These are phyloP conservation scores for Brachymystax lenok DNA, from an alignment of 2,797 vertebrate genomes.

Conservation along the genomic window DNA sequence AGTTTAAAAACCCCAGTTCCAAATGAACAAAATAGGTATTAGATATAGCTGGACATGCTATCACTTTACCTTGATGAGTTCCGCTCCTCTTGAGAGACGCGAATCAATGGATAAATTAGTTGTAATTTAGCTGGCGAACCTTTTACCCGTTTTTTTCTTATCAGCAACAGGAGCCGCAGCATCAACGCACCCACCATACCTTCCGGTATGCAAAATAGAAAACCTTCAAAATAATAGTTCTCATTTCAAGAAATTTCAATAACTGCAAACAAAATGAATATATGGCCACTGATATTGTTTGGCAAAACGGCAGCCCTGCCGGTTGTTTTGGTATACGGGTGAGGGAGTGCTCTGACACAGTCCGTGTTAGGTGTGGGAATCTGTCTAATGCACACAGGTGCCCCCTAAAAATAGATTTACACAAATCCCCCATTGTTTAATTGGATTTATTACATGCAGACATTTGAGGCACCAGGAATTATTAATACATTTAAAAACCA, in stretches of 20 bases:
- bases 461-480: constrained; percentile 13
- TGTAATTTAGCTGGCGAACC: constrained; percentile 13
- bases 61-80: constrained; percentile 44
- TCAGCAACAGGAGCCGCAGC: constrained; percentile 34
- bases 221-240: too few relatives aligned
- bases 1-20: background rate
- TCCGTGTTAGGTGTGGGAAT: background rate
- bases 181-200: constrained; percentile 11
- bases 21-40: background rate
- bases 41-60: background rate
- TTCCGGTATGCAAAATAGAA: too few relatives aligned
- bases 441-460: background rate
- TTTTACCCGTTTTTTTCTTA: constrained; percentile 37
- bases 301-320: too few relatives aligned
- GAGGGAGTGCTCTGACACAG: background rate
- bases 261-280: too few relatives aligned
- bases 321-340: background rate
- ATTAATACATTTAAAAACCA: background rate
- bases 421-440: background rate
- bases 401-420: constrained; percentile 4
- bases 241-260: too few relatives aligned
- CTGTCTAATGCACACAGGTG: background rate
- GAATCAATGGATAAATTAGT: background rate
- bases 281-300: background rate
- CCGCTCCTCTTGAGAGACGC: constrained; percentile 2